Percentiles rank a stretch among this genome's conserved stretches.
Evolutionary conservation across 2,113 vertebrate genomes (phyloP).

Genomic region (Probosciger aterrimus): DNA sequence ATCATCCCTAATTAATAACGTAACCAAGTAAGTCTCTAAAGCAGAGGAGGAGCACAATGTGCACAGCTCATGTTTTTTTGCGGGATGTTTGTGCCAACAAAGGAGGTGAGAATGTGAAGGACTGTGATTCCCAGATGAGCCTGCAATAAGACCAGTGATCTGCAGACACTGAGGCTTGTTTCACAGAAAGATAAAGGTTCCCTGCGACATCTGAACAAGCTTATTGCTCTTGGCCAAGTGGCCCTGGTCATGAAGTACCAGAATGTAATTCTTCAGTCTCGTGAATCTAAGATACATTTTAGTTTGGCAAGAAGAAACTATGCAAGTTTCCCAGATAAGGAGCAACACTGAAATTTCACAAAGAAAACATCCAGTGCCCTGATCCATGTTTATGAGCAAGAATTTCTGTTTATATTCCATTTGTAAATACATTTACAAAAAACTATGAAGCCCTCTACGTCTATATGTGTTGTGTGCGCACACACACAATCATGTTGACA

Average conservation of each 20-base stretch:
- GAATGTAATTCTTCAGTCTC: neutral
- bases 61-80: neutral
- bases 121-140: neutral
- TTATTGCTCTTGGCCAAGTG: neutral
- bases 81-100: neutral
- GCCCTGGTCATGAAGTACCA: neutral
- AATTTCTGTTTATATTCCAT: neutral
- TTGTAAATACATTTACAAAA: neutral
- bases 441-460: neutral
- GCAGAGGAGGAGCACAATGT: neutral
- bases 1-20: neutral
- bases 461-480: rapidly evolving
- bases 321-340: slow-evolving; percentile 13
- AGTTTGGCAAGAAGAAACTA: slow-evolving; percentile 13
- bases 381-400: neutral
- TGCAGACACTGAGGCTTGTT: neutral
- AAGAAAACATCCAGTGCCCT: neutral
- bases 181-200: neutral
- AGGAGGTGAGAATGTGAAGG: neutral
- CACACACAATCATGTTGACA: neutral
- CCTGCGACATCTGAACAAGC: neutral
- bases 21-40: neutral
- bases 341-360: neutral
- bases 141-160: neutral
- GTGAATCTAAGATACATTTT: neutral